phyloP scores from a whole-genome alignment of 1,140 invertebrate species.

The Listronotus bonariensis region DNA sequence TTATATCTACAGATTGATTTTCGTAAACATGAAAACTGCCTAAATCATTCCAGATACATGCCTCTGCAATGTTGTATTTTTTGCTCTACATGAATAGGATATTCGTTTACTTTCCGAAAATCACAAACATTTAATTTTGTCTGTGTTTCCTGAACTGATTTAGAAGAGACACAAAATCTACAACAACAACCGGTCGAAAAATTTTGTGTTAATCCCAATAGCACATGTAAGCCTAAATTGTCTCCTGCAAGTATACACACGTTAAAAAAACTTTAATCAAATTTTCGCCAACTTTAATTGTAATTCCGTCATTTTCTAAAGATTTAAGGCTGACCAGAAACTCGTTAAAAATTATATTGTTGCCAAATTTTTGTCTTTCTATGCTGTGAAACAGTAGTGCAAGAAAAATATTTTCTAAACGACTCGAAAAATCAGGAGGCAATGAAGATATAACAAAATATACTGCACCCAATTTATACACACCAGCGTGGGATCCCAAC shows the following conservation, averaged over 20 bases:
- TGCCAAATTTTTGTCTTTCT: slow-evolving; percentile 42
- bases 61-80: not conserved
- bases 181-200: slow-evolving; percentile 10
- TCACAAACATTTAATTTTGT: slow-evolving; percentile 1
- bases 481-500: slow-evolving; percentile 1
- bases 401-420: slow-evolving; percentile 49
- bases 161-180: slow-evolving; percentile 7
- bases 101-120: not conserved
- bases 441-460: slow-evolving; percentile 9
- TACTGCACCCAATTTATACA: slow-evolving; percentile 13
- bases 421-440: slow-evolving; percentile 7
- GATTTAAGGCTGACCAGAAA: not conserved
- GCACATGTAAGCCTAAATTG: slow-evolving; percentile 9
- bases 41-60: slow-evolving; percentile 13
- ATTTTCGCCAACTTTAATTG: not conserved
- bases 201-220: slow-evolving; percentile 6
- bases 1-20: slow-evolving; percentile 15
- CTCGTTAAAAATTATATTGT: slow-evolving; percentile 6
- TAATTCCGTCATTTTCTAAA: slow-evolving; percentile 4
- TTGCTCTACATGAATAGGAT: not conserved
- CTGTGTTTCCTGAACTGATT: slow-evolving; percentile 11
- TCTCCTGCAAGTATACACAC: not conserved
- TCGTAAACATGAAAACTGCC: slow-evolving; percentile 11
- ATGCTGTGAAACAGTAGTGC: slow-evolving; percentile 43
- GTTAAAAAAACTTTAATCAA: too few species aligned